Evolutionary conservation across 2,797 vertebrate species (phyloP).

Genomic region (Huso huso): DNA sequence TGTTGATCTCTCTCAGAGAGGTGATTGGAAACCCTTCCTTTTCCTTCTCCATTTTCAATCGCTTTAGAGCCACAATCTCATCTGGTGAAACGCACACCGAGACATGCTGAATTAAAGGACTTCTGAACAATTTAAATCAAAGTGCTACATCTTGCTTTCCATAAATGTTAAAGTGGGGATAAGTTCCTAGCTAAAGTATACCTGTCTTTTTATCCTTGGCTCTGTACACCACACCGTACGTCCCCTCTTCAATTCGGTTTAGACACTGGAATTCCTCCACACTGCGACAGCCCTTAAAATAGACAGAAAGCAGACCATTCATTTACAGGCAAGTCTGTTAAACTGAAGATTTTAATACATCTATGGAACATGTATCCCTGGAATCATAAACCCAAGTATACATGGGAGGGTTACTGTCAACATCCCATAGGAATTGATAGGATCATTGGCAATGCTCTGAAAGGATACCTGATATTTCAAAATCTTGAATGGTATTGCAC

Average conservation of each 20-base stretch:
- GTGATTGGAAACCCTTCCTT: conserved; percentile 97
- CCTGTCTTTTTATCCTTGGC: conserved; percentile 97
- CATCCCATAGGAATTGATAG: too few relatives aligned
- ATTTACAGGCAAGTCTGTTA: too few relatives aligned
- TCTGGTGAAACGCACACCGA: conserved; percentile 48
- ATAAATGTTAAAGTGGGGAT: too few relatives aligned
- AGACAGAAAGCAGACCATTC: neutral
- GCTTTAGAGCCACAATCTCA: conserved; percentile 91
- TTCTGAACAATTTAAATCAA: neutral
- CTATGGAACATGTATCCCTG: too few relatives aligned
- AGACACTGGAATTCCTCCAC: conserved; percentile 97
- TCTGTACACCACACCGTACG: conserved; percentile 93
- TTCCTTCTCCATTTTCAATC: conserved; percentile 94
- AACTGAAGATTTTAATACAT: too few relatives aligned
- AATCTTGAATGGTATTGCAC: too few relatives aligned
- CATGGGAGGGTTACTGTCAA: too few relatives aligned
- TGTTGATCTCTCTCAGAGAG: conserved; percentile 92
- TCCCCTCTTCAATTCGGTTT: conserved; percentile 94
- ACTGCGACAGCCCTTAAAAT: conserved; percentile 82
- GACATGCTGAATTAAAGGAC: neutral
- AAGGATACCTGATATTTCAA: too few relatives aligned
- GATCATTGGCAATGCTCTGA: too few relatives aligned
- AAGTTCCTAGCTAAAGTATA: conserved; percentile 28
- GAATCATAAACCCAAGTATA: too few relatives aligned
- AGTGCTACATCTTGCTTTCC: neutral